A percentile compares a stretch with the other conserved stretches of the same genome.
Conservation (phyloP, 2,797 vertebrate species). For the Eulemur mongoz region DNA sequence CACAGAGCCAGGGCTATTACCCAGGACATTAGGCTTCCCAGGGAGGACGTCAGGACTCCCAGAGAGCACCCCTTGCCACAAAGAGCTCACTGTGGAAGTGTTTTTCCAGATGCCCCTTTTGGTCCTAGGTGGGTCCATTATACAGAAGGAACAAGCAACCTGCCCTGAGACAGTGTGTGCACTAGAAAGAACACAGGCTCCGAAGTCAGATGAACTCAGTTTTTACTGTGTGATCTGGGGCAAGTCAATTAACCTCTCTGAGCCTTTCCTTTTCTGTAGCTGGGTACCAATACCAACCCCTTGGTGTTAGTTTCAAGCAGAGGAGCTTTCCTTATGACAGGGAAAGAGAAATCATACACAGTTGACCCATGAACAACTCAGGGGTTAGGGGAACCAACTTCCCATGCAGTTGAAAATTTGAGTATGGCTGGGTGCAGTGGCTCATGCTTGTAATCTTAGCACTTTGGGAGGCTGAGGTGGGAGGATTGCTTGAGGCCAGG, state of each 20-base stretch:
- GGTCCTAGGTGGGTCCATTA: not conserved
- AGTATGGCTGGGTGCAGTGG: not conserved
- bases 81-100: not conserved
- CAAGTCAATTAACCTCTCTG: not conserved
- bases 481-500: not conserved
- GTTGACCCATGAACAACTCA: not conserved
- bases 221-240: not conserved
- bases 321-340: not conserved
- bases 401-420: not conserved
- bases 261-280: not conserved
- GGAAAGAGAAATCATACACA: not conserved
- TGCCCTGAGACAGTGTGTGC: not conserved
- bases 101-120: not conserved
- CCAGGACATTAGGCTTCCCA: not conserved
- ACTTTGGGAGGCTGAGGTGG: not conserved
- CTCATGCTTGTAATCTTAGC: not conserved
- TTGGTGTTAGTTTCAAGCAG: not conserved
- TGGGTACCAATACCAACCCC: not conserved
- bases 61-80: not conserved
- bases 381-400: not conserved
- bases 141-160: not conserved
- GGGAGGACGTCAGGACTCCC: not conserved
- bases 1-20: not conserved
- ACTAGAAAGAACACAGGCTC: not conserved
- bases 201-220: not conserved